These are phyloP conservation scores for Aradus depressus DNA, from an alignment of 2,888 invertebrate genomes.

Conservation along the genomic window DNA sequence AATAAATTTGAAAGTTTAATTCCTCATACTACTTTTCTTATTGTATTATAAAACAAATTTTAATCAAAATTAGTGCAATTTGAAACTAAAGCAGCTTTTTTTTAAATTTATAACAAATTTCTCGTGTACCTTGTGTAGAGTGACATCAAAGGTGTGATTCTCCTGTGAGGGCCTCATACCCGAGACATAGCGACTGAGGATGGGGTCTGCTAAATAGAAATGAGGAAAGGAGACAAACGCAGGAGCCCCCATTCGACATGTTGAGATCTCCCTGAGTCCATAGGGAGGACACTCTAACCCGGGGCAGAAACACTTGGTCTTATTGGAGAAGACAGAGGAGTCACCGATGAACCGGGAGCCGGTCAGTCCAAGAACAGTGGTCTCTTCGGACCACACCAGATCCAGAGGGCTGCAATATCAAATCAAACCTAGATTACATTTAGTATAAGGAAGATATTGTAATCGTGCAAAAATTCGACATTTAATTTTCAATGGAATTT, in stretches of 20 bases:
- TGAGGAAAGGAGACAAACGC: slow-evolving; percentile 41
- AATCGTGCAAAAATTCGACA: no score
- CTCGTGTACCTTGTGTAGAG: slow-evolving; percentile 66
- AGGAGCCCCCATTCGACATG: slow-evolving; percentile 37
- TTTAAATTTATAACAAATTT: no score
- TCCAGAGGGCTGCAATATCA: slow-evolving; percentile 4
- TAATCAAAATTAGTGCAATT: no score
- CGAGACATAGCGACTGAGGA: slow-evolving; percentile 35
- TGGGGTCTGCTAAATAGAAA: slow-evolving; percentile 38
- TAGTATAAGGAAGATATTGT: no score
- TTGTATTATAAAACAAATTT: no score
- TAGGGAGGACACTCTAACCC: slow-evolving; percentile 29
- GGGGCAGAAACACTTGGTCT: slow-evolving; percentile 57
- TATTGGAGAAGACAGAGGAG: slow-evolving; percentile 58
- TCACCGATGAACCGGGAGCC: slow-evolving; percentile 48
- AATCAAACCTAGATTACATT: no score
- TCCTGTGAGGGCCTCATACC: slow-evolving; percentile 38
- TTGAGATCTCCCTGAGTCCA: slow-evolving; percentile 35
- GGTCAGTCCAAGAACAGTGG: slow-evolving; percentile 39
- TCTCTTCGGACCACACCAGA: slow-evolving; percentile 4
- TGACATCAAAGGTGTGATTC: slow-evolving; percentile 38
- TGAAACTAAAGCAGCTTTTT: no score
- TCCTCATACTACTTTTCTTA: no score
- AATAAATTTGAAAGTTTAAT: no score
- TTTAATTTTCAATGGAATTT: no score